Base-by-base conservation (phyloP, 2,113 vertebrate species). In the Salvelinus fontinalis region DNA sequence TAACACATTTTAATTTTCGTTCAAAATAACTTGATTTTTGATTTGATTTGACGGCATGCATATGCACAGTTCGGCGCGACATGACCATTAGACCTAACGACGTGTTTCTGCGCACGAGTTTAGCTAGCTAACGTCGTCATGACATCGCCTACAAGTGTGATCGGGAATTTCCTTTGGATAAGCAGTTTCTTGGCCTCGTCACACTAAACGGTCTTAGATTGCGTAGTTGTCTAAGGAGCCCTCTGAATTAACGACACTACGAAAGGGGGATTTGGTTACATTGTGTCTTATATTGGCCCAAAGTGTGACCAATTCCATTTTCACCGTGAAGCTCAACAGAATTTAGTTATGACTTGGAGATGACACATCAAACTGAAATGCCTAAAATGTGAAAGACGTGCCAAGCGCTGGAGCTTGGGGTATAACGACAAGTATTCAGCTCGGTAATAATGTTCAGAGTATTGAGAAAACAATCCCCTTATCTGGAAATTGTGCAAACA, bases 331-430 rank as follows among this genome's bases (percentile, higher is more conserved):
- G 77, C 79, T 79, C 14, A 26, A 66, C 83, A 67, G 79, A 80
- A 80, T 84, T 83, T 68, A 74, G 80, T 80, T 59, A 82, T 34
- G 60, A 89, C 82, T 84, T 85, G 81, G 78, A 80, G 78, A 80
- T 92, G 91, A 93, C 89, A 86, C 89, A 87, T 83, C 77, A 84
- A 85, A 81, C 68, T 85, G 66, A 88, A 86, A 88, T 89, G 90
- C 75, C 74, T 86, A 84, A 87, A 91, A 92, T 91, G 88, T 83
- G 48, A 69, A 2, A 14, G 26, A 57, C 57, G 73, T 73, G 79
- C 83, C 84, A 90, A 90, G 75, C 59, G 71, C 73, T 67, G 5
- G 48, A 65, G 79, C 4, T 70, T 44, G 44, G 26, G 57, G 64
- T 14, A 39, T 24, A 39, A 66, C 34, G 48, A 9, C 39, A 44